These are phyloP conservation scores for Drosophila picticornis DNA, from an alignment of 2,888 invertebrate genomes.

Conservation along the genomic window DNA sequence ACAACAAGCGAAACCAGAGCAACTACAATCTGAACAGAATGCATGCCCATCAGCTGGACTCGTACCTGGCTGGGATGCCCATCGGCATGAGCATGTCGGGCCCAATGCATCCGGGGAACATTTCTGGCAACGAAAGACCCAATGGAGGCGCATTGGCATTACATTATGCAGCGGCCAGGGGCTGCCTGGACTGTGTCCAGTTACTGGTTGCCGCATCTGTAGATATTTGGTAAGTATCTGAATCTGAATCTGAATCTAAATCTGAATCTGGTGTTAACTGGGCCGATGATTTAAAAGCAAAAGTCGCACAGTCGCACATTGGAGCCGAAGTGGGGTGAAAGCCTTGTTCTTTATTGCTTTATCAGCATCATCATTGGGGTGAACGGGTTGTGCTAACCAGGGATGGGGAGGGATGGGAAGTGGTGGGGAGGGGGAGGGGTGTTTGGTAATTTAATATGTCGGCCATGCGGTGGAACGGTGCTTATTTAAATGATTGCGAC, in stretches of 20 bases:
- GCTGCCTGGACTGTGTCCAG: constrained; percentile 94
- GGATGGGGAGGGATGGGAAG: background rate
- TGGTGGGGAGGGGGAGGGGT: background rate
- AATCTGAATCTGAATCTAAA: too few relatives aligned
- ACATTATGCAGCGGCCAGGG: constrained; percentile 94
- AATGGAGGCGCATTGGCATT: constrained; percentile 91
- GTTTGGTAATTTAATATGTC: constrained; percentile 21
- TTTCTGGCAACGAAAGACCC: constrained; percentile 85
- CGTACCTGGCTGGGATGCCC: constrained; percentile 66
- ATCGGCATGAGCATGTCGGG: constrained; percentile 75
- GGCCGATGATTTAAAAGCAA: constrained; percentile 37
- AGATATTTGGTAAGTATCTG: constrained; percentile 89
- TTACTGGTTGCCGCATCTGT: constrained; percentile 91
- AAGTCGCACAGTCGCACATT: constrained; percentile 37
- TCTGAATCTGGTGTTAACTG: constrained; percentile 1
- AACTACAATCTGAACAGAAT: constrained; percentile 72
- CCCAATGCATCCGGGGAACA: constrained; percentile 83
- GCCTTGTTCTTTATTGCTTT: constrained; percentile 45
- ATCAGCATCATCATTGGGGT: background rate
- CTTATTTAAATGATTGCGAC: constrained; percentile 54
- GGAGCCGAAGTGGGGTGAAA: constrained; percentile 50
- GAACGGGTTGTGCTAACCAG: background rate
- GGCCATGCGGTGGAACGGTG: constrained; percentile 29
- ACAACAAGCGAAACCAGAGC: constrained; percentile 31
- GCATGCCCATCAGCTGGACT: constrained; percentile 84